Conservation (phyloP, 2,888 invertebrate genomes). For the Gibbula magus region DNA sequence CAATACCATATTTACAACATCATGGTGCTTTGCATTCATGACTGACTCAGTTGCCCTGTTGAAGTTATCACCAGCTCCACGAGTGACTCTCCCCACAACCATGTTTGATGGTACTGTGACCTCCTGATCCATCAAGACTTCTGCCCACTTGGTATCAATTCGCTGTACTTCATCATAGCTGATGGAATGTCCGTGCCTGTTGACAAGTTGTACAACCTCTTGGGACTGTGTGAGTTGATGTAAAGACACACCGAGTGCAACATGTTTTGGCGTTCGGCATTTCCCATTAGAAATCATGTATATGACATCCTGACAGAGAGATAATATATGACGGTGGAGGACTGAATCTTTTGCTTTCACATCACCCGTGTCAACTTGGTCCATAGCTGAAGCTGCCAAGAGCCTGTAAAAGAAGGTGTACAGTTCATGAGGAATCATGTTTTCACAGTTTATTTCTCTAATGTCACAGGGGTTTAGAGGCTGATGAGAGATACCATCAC, state of each 20-base stretch:
- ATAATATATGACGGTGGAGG: no score
- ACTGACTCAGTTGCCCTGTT: no score
- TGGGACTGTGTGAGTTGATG: slow-evolving; percentile 31
- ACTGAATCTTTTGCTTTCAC: no score
- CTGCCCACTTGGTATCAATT: slow-evolving; percentile 28
- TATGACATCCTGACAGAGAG: slow-evolving; percentile 23
- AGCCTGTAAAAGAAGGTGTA: no score
- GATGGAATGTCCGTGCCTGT: slow-evolving; percentile 28
- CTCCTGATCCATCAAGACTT: background rate
- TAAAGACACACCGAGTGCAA: slow-evolving; percentile 23
- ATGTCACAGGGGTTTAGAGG: no score
- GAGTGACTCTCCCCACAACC: background rate
- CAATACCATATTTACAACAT: no score
- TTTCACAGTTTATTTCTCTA: no score
- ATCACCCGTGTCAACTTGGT: no score
- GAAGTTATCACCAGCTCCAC: slow-evolving; percentile 28
- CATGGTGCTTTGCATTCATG: no score
- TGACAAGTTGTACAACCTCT: slow-evolving; percentile 29
- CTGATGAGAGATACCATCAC: no score
- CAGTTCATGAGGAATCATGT: no score
- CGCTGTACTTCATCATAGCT: slow-evolving; percentile 27
- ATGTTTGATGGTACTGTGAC: slow-evolving; percentile 19
- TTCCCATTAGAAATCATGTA: slow-evolving; percentile 28
- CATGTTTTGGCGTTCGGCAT: slow-evolving; percentile 34
- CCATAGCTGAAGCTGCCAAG: no score